Percentiles rank a stretch among this genome's conserved stretches.
Conservation (phyloP, 2,888 invertebrate genomes). For the Boloria selene region DNA sequence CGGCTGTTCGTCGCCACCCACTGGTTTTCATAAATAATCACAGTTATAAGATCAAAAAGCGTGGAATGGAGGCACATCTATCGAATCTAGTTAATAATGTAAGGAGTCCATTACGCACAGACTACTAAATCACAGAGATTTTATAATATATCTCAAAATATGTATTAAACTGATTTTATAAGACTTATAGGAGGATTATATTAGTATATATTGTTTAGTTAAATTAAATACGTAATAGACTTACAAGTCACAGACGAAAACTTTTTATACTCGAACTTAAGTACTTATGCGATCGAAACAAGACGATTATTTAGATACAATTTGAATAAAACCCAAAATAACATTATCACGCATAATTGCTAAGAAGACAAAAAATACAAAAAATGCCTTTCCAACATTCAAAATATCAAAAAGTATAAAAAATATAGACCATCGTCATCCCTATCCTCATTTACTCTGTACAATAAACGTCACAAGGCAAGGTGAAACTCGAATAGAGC, state of each 20-base stretch:
- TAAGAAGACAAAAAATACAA: no score
- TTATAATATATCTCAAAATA: neutral
- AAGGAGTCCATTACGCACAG: conserved; percentile 57
- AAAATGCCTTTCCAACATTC: no score
- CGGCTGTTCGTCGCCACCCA: conserved; percentile 48
- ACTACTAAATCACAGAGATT: conserved; percentile 39
- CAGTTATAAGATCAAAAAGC: conserved; percentile 58
- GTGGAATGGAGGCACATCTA: conserved; percentile 46
- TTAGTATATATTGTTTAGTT: no score
- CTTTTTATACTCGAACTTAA: no score
- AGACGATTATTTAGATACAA: no score
- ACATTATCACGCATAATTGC: neutral
- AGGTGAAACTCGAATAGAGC: conserved; percentile 57
- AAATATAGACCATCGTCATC: neutral
- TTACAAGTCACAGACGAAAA: no score
- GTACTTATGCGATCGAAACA: no score
- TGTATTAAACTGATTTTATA: no score
- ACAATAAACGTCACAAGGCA: conserved; percentile 51
- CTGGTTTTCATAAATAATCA: conserved; percentile 59
- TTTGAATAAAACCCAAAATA: neutral
- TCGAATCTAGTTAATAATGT: conserved; percentile 52
- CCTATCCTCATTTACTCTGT: conserved; percentile 47
- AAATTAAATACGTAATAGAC: no score
- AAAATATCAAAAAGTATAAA: no score
- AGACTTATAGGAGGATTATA: no score